Conservation (phyloP, 2,888 invertebrate species). For the Cerceris ruficornis region DNA sequence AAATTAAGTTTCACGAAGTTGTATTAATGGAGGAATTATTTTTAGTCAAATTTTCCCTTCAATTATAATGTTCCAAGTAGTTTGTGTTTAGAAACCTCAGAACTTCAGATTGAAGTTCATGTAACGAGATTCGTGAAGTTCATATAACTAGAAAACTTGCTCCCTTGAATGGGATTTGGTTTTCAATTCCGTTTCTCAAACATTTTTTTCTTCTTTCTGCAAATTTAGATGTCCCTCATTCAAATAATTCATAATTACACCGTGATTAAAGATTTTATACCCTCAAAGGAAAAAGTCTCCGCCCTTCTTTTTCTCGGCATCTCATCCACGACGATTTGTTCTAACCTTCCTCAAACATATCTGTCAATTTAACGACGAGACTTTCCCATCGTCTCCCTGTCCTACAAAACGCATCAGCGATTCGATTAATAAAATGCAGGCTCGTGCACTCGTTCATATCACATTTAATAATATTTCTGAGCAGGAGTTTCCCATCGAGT, state of each 20-base stretch:
- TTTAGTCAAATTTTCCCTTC: no score
- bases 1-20: no score
- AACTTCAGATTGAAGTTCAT: background rate
- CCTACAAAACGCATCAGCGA: constrained; percentile 4
- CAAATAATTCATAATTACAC: no score
- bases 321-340: background rate
- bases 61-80: no score
- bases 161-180: background rate
- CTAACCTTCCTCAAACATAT: constrained; percentile 35
- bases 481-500: constrained; percentile 19
- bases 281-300: no score
- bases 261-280: no score
- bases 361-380: constrained; percentile 13
- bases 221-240: no score
- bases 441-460: constrained; percentile 7
- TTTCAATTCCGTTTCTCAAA: background rate
- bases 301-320: no score
- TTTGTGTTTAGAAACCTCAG: background rate
- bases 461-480: constrained; percentile 34
- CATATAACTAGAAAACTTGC: background rate
- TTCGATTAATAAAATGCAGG: constrained; percentile 19
- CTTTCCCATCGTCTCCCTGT: constrained; percentile 12
- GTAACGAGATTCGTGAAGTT: background rate
- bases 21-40: no score
- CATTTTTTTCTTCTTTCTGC: background rate